Conservation (phyloP, 1,140 invertebrate genomes). For the Elymnias hypermnestra region DNA sequence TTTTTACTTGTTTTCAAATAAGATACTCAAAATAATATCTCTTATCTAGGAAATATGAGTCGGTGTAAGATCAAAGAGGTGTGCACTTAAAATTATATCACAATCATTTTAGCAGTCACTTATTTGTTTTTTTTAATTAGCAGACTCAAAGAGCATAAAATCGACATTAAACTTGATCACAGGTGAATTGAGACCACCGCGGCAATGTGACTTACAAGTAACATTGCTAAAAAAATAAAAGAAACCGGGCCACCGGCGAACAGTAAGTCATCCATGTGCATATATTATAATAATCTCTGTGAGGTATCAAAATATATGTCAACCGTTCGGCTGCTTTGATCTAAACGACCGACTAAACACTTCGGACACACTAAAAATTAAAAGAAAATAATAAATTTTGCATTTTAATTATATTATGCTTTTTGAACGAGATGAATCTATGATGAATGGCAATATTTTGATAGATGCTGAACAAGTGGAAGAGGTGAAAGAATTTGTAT, state of each 20-base stretch:
- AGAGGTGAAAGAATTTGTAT: too few species aligned
- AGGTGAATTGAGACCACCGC: conserved; percentile 50
- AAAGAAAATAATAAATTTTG: too few species aligned
- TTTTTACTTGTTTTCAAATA: too few species aligned
- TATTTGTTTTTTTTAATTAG: conserved; percentile 16
- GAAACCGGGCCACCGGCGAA: conserved; percentile 56
- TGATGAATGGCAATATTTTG: too few species aligned
- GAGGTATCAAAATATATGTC: conserved; percentile 68
- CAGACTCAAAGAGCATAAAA: conserved; percentile 24
- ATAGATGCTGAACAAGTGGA: too few species aligned
- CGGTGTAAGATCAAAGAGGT: conserved; percentile 2
- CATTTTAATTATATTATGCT: too few species aligned
- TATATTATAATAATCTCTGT: conserved; percentile 59
- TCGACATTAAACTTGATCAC: conserved; percentile 51
- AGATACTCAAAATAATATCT: too few species aligned
- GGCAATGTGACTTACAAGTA: conserved; percentile 69
- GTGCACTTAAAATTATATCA: not conserved
- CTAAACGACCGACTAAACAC: too few species aligned
- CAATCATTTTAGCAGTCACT: not conserved
- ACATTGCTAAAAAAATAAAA: conserved; percentile 59
- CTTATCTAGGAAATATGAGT: not conserved
- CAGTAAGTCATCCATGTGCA: conserved; percentile 66
- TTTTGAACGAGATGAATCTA: too few species aligned
- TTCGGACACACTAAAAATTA: too few species aligned
- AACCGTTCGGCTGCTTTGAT: conserved; percentile 59